Percentiles rank a stretch among this genome's conserved stretches.
phyloP scores from a whole-genome alignment of 2,888 invertebrate species.

The Spilarctia lutea region DNA sequence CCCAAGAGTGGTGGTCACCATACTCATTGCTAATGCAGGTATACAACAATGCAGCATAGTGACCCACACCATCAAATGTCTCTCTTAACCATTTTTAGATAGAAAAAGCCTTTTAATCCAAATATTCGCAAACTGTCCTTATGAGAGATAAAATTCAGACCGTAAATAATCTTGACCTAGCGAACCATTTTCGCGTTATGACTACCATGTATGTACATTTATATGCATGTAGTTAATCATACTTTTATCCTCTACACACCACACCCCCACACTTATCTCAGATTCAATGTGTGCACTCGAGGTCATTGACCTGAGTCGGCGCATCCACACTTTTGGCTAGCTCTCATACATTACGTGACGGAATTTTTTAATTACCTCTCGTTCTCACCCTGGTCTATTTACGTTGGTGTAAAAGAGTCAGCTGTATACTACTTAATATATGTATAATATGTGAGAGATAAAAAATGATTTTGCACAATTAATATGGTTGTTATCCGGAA shows the following conservation, averaged over 20 bases:
- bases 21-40: no score
- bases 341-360: conserved; percentile 76
- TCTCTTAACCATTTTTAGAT: not conserved
- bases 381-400: conserved; percentile 55
- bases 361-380: conserved; percentile 77
- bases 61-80: no score
- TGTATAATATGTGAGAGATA: conserved; percentile 36
- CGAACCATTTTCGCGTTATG: conserved; percentile 5
- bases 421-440: conserved; percentile 44
- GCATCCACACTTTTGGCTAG: conserved; percentile 77
- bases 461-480: conserved; percentile 44
- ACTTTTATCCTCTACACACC: conserved; percentile 15
- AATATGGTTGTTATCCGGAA: conserved; percentile 26
- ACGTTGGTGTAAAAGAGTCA: conserved; percentile 56
- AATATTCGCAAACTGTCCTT: not conserved
- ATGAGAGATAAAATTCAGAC: not conserved
- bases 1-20: no score
- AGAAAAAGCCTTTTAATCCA: not conserved
- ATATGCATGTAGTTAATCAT: conserved; percentile 10
- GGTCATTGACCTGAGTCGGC: conserved; percentile 62
- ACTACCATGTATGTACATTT: not conserved
- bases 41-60: no score
- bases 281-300: conserved; percentile 61
- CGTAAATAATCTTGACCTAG: conserved; percentile 16
- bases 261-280: conserved; percentile 30